Evolutionary conservation across 92 coral and sea anemone genomes (phyloP).

Genomic region (Palythoa caribaeorum): DNA sequence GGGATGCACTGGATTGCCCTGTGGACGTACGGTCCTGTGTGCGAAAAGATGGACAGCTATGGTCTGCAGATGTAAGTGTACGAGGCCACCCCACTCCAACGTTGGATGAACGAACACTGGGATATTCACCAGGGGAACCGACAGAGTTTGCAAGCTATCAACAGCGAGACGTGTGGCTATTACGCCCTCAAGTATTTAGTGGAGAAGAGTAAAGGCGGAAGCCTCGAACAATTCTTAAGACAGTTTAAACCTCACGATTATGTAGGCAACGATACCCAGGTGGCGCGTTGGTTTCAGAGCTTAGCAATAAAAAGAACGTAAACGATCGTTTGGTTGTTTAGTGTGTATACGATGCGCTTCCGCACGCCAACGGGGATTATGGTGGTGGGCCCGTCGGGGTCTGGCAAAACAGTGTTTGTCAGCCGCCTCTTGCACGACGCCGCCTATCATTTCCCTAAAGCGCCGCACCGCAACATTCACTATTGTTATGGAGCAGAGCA

Average conservation of each 20-base stretch:
- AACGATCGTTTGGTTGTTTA: neutral
- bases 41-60: neutral
- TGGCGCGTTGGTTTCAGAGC: neutral
- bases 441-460: neutral
- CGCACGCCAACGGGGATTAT: neutral
- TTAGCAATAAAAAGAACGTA: neutral
- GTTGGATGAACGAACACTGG: neutral
- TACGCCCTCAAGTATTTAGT: neutral
- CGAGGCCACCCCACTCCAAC: neutral
- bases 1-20: neutral
- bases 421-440: neutral
- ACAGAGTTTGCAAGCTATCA: neutral
- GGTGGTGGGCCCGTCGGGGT: neutral
- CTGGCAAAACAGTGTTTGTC: neutral
- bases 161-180: neutral
- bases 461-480: neutral
- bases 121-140: neutral
- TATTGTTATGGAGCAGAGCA: neutral
- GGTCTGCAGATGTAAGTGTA: neutral
- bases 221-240: neutral
- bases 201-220: neutral
- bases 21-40: neutral
- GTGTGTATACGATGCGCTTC: too few relatives aligned
- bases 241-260: neutral
- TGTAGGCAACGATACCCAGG: neutral